These are phyloP conservation scores for Perodicticus potto DNA, from an alignment of 2,797 vertebrate species.

Conservation along the genomic window DNA sequence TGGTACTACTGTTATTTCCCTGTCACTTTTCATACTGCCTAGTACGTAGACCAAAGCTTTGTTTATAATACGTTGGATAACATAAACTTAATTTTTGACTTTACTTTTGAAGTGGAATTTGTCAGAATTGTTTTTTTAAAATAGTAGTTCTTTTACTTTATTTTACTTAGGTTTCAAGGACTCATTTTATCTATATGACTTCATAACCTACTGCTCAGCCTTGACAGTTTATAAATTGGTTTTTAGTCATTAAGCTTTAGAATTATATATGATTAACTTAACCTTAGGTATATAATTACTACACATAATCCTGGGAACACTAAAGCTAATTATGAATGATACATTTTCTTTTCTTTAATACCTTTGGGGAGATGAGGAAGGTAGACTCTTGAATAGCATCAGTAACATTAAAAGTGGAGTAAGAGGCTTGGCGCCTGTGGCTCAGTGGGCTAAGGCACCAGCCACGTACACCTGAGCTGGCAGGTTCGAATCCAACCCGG, in stretches of 20 bases:
- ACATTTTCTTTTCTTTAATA: background rate
- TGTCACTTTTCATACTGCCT: background rate
- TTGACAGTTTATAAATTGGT: background rate
- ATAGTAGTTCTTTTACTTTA: background rate
- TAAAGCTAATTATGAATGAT: background rate
- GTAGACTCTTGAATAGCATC: background rate
- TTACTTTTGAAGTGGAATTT: slow-evolving; percentile 63
- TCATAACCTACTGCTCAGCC: background rate
- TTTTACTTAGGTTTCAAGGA: slow-evolving; percentile 34
- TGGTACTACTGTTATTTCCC: background rate
- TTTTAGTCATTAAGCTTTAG: background rate
- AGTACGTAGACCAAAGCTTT: background rate
- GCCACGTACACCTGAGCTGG: no score
- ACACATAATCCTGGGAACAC: background rate
- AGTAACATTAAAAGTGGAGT: slow-evolving; percentile 16
- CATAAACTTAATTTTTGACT: slow-evolving; percentile 33
- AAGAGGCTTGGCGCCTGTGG: no score
- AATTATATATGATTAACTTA: slow-evolving; percentile 19
- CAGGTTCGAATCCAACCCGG: no score
- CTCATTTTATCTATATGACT: slow-evolving; percentile 14
- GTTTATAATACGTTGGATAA: background rate
- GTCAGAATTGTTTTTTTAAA: slow-evolving; percentile 37
- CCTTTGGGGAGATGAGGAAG: background rate
- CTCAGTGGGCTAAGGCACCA: no score
- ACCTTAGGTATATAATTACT: background rate